Evolutionary conservation across 1,140 invertebrate species (phyloP), one percentile per base, ranked within the genome.

Genomic region (Tachypleus tridentatus): DNA sequence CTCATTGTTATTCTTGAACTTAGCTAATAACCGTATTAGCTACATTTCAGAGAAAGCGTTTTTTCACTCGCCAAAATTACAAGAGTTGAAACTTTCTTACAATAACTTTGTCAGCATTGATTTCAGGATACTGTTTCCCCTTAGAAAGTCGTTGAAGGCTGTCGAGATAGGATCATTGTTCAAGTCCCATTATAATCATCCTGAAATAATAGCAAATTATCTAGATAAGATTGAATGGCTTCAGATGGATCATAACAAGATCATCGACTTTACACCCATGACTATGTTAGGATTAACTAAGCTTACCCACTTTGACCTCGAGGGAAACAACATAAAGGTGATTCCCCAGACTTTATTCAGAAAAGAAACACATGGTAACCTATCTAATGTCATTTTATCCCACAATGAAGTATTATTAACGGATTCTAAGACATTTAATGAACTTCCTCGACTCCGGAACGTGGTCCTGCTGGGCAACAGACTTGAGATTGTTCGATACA

Each of bases 71-170:
- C 82, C 82, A 57, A 82, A 85, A 68, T 78, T 94, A 61, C 85
- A 86, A 72, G 91, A 94, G 76, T 82, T 95, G 50, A 91, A 88
- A 76, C 77, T 95, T 56, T 91, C 88, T 66, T 94, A 93, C 75
- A 94, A 94, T 76, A 86, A 88, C 70, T 80, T 95, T 52, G 82
- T 83, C 64, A 85, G 88, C 65, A 79, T 91, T 51, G 86, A 90
- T 73, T 81, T 84, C 7, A 80, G 87, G 64, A 85, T 88, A 5
- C 91, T 93, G 72, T 90, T 52, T 82, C 85, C 51, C 79, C 47
- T 69, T 7, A 58, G 10, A 29, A 10, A 82, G 4, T 84, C 82
- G n/a, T 76, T 94, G 5, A 86, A 89, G 73, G 88, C 87, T 63
- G 78, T 94, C 29, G 91, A 93, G 74, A 81, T 91, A 56, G 91